Evolutionary conservation across 2,113 vertebrate species (phyloP), one percentile per base, ranked within the genome.

Genomic region (Lophura nycthemera): DNA sequence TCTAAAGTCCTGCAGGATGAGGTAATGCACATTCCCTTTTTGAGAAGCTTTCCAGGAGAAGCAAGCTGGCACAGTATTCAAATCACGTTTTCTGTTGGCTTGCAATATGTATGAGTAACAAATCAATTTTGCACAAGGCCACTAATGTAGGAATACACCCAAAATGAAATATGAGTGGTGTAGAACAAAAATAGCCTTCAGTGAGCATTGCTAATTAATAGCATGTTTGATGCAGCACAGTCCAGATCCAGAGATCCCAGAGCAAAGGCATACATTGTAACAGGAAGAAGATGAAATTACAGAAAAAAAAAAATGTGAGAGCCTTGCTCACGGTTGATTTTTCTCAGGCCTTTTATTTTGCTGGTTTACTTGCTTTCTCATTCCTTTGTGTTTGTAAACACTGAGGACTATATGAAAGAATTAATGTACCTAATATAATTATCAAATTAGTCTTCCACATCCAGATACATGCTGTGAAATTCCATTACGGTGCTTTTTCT

Each of bases 181-280:
- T 75, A 88, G 85, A 94, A 93, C 91, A 96, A 95, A 96, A 96
- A 93, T 95, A 97, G 93, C 90, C 80, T 88, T 96, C 92, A 95
- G 85, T 93, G 66, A 95, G 86, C 76, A 94, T 95, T 88, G 91
- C 92, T 95, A 96, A 97, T 95, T 95, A 97, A 95, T 95, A 94
- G 83, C 91, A 95, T 81, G 88, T 94, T 95, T 86, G 94, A 84
- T 89, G 76, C 89, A 88, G 82, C 85, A 75, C 34, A 72, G 90
- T 92, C 85, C 91, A 95, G 89, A 95, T 67, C 76, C 91, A 95
- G 75, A 89, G 82, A 95, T 92, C 65, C 65, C 75, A 93, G 67
- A 88, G 82, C 89, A 96, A 88, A 94, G 79, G 43, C 79, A 80
- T 63, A 89, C 25, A 29, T 59, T 95, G 52, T 88, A 93, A 82